phyloP scores from a whole-genome alignment of 2,888 invertebrate species.

The Drosophila parthenogenetica region DNA sequence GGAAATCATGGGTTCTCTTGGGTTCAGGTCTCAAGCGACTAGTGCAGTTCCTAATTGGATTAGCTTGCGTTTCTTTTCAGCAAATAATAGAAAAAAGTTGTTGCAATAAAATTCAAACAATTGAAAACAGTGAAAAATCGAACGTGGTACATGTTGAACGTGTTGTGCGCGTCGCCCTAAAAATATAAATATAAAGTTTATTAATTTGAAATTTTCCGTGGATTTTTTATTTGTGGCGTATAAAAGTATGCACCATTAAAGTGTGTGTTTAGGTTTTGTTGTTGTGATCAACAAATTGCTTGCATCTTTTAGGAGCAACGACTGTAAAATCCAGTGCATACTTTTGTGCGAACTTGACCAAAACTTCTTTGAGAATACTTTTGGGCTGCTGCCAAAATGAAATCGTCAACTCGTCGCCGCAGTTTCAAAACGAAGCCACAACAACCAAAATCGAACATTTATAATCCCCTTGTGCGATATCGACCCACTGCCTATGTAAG shows the following conservation, averaged over 20 bases:
- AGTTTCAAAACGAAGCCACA: conserved; percentile 83
- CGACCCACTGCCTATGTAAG: conserved; percentile 81
- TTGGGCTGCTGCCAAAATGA: conserved; percentile 56
- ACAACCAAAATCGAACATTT: conserved; percentile 67
- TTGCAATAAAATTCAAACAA: conserved; percentile 70
- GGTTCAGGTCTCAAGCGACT: conserved; percentile 46
- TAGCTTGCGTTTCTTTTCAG: conserved; percentile 63
- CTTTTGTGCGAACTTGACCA: conserved; percentile 18
- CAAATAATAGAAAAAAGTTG: conserved; percentile 66
- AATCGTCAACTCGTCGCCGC: conserved; percentile 82
- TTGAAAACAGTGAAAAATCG: conserved; percentile 73
- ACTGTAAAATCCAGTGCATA: conserved; percentile 27
- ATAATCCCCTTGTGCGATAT: conserved; percentile 72
- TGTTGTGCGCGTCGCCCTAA: conserved; percentile 40
- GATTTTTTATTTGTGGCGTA: not conserved
- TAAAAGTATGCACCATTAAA: conserved; percentile 41
- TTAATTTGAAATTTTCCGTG: not conserved
- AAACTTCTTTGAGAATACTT: conserved; percentile 48
- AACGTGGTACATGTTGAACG: conserved; percentile 71
- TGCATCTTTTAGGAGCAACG: conserved; percentile 16
- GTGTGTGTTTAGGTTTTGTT: not conserved
- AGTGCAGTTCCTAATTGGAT: conserved; percentile 69
- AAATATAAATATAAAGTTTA: not conserved
- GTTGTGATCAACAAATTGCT: not conserved
- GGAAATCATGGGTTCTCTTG: conserved; percentile 9